Conservation (phyloP, 2,113 vertebrate species). For the Benitochromis conjunctus region DNA sequence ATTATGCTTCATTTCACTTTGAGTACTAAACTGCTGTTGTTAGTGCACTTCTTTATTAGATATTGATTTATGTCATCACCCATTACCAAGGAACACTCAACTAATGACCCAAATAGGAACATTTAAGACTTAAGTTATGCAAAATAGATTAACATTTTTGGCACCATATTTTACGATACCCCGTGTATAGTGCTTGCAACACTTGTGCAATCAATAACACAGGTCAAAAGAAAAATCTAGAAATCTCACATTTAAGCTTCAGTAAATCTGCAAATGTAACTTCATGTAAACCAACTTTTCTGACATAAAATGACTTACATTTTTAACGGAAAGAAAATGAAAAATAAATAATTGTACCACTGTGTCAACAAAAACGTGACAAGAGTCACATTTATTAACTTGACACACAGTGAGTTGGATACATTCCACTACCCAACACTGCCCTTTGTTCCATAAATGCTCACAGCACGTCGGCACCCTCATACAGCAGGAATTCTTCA, state of each 20-base stretch:
- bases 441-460: not conserved
- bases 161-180: not conserved
- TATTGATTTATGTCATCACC: not conserved
- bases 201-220: not conserved
- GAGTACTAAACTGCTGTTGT: not conserved
- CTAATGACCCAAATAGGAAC: not conserved
- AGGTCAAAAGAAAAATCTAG: not conserved
- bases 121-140: not conserved
- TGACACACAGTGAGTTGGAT: not conserved
- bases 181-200: not conserved
- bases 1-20: not conserved
- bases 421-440: not conserved
- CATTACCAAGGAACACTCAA: not conserved
- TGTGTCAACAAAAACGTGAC: constrained; percentile 35
- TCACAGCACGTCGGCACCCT: not conserved
- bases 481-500: not conserved
- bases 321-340: not conserved
- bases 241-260: not conserved
- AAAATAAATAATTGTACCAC: not conserved
- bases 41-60: not conserved
- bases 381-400: constrained; percentile 13
- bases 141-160: not conserved
- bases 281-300: not conserved
- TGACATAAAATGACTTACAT: not conserved
- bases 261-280: not conserved